Percentiles rank a stretch among this genome's conserved stretches.
phyloP scores from a whole-genome alignment of 2,888 invertebrate species.

The Sesia apiformis region DNA sequence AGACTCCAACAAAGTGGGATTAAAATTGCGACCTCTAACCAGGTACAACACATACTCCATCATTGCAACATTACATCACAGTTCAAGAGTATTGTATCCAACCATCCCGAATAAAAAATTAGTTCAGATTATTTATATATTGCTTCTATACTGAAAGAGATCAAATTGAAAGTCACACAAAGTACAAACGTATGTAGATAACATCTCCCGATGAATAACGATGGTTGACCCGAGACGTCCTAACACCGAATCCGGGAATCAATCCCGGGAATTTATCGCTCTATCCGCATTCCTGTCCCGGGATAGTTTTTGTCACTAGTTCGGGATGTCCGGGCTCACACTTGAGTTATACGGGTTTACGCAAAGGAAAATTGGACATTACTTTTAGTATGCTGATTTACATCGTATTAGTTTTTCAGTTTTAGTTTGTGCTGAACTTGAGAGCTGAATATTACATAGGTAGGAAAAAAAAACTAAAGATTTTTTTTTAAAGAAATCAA shows the following conservation, averaged over 20 bases:
- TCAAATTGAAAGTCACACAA: slow-evolving; percentile 1
- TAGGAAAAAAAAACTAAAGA: no score
- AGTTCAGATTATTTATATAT: no score
- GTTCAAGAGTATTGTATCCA: no score
- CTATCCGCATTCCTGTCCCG: slow-evolving; percentile 23
- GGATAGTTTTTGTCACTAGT: slow-evolving; percentile 32
- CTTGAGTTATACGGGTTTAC: slow-evolving; percentile 31
- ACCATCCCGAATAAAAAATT: no score
- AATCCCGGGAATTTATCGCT: slow-evolving; percentile 33
- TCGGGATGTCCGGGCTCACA: slow-evolving; percentile 15
- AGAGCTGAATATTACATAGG: no score
- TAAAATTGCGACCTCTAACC: no score
- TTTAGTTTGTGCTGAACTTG: neutral
- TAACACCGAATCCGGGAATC: slow-evolving; percentile 19
- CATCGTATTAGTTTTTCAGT: slow-evolving; percentile 6
- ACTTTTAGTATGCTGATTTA: slow-evolving; percentile 23
- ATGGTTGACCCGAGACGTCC: slow-evolving; percentile 19
- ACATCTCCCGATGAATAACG: slow-evolving; percentile 22
- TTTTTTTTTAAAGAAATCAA: no score
- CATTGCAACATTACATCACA: no score
- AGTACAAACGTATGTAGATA: neutral
- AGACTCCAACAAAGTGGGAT: no score
- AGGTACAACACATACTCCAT: no score
- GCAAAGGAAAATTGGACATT: slow-evolving; percentile 30
- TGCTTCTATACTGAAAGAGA: neutral